Conservation (phyloP, 1,140 invertebrate genomes). For the Mactra quadrangularis region DNA sequence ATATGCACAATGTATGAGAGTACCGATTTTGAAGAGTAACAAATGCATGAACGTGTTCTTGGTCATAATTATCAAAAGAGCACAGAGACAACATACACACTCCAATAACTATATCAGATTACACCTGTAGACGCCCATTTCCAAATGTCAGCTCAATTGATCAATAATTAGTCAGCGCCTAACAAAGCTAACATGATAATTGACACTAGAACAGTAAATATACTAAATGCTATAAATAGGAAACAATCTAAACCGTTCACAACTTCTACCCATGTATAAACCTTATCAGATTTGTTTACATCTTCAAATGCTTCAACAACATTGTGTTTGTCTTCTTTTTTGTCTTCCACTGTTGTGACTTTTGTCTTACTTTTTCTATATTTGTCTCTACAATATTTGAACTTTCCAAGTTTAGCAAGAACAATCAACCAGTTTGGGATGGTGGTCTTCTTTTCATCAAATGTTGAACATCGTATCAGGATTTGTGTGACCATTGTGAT, state of each 20-base stretch:
- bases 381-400: conserved; percentile 2
- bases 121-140: too few relatives aligned
- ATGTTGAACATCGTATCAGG: background rate
- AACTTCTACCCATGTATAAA: conserved; percentile 6
- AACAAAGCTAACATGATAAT: background rate
- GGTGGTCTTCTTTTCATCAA: conserved; percentile 3
- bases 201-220: background rate
- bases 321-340: background rate
- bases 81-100: too few relatives aligned
- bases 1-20: too few relatives aligned
- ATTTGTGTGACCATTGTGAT: conserved; percentile 16
- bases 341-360: background rate
- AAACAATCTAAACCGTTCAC: background rate
- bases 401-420: background rate
- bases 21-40: too few relatives aligned
- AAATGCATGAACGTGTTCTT: too few relatives aligned
- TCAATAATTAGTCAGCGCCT: too few relatives aligned
- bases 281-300: background rate
- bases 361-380: background rate
- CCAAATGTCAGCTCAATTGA: too few relatives aligned
- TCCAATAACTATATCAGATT: too few relatives aligned
- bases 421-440: background rate
- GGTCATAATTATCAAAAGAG: too few relatives aligned
- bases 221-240: background rate
- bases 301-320: background rate